phyloP scores from a whole-genome alignment of 1,140 invertebrate species.

The Megalopta genalis region DNA sequence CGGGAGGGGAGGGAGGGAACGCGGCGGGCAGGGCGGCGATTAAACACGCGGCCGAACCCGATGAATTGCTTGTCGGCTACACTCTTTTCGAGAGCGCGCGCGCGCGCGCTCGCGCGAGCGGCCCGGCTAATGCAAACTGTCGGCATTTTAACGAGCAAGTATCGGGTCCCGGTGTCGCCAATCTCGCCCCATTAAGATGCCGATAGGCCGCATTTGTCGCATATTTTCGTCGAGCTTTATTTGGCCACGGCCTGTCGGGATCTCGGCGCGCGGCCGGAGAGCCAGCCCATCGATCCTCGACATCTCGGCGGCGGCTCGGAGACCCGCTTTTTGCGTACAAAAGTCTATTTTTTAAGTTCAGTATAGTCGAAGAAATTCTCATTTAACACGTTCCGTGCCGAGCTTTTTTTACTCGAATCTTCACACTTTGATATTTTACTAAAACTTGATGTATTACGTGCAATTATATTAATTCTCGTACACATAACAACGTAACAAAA shows the following conservation, averaged over 20 bases:
- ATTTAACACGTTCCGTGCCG: too few relatives aligned
- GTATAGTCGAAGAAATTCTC: too few relatives aligned
- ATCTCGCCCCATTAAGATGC: slow-evolving; percentile 18
- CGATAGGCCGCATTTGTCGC: slow-evolving; percentile 16
- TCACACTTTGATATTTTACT: too few relatives aligned
- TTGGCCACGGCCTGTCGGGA: not conserved
- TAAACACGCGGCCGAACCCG: not conserved
- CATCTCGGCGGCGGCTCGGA: too few relatives aligned
- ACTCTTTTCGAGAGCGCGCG: not conserved
- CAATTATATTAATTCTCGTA: too few relatives aligned
- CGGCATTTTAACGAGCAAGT: slow-evolving; percentile 22
- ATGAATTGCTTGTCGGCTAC: not conserved
- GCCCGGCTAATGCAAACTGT: slow-evolving; percentile 8
- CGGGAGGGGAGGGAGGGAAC: not conserved
- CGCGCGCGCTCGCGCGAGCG: not conserved
- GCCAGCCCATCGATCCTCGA: too few relatives aligned
- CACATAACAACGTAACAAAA: too few relatives aligned
- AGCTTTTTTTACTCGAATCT: too few relatives aligned
- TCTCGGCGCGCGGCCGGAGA: not conserved
- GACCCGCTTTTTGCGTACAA: too few relatives aligned
- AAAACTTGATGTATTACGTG: too few relatives aligned
- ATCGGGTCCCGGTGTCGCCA: not conserved
- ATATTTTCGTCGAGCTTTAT: not conserved
- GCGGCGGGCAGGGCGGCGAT: not conserved
- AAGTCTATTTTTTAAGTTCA: too few relatives aligned